Evolutionary conservation across 2,888 invertebrate species (phyloP).

Genomic region (Vanessa cardui): DNA sequence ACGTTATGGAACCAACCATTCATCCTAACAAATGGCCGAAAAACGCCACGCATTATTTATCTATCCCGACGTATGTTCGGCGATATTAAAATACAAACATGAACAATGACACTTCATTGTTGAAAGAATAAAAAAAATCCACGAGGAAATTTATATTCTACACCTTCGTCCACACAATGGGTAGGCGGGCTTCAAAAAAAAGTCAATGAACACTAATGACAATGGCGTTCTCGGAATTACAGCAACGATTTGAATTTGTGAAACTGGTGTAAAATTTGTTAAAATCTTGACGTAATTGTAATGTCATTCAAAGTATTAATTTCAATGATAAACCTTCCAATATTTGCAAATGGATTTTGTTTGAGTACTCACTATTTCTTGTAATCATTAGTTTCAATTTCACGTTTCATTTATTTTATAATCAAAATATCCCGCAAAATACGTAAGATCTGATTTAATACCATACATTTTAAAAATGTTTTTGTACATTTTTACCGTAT

Average conservation of each 20-base stretch:
- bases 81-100: conserved; percentile 78
- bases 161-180: conserved; percentile 47
- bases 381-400: too few relatives aligned
- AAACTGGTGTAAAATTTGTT: conserved; percentile 58
- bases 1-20: conserved; percentile 73
- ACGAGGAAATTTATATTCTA: conserved; percentile 65
- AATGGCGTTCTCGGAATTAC: conserved; percentile 28
- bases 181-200: conserved; percentile 47
- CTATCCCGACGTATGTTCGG: conserved; percentile 70
- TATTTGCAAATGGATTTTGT: too few relatives aligned
- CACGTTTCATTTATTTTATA: too few relatives aligned
- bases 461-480: not conserved
- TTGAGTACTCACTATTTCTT: too few relatives aligned
- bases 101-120: conserved; percentile 75
- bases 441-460: too few relatives aligned
- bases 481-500: not conserved
- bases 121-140: conserved; percentile 60
- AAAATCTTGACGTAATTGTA: conserved; percentile 9
- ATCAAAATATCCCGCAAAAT: too few relatives aligned
- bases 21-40: conserved; percentile 62
- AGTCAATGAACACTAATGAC: conserved; percentile 34
- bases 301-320: not conserved
- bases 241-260: conserved; percentile 31
- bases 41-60: conserved; percentile 74
- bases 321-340: not conserved